phyloP scores from a whole-genome alignment of 2,113 vertebrate species.

The Melospiza melodia region DNA sequence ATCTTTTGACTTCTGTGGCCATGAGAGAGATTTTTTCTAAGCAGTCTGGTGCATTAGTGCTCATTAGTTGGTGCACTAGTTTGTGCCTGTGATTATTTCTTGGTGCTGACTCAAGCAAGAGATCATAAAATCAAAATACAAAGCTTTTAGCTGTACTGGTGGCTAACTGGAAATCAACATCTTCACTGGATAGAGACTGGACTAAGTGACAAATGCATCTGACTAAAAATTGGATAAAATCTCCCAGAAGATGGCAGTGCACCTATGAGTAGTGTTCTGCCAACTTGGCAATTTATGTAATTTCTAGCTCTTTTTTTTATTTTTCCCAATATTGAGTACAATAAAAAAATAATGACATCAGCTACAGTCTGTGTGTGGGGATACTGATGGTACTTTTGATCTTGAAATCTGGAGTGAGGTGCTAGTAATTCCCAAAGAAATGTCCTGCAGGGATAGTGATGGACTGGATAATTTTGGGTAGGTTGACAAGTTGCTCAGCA shows the following conservation, averaged over 20 bases:
- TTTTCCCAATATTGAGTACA: background rate
- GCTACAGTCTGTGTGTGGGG: background rate
- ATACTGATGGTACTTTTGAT: background rate
- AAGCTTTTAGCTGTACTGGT: background rate
- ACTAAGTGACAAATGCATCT: background rate
- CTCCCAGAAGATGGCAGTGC: conserved; percentile 54
- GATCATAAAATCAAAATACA: background rate
- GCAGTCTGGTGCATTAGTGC: background rate
- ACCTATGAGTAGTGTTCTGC: background rate
- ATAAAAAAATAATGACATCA: background rate
- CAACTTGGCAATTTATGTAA: background rate
- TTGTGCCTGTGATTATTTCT: background rate
- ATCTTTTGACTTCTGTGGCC: background rate
- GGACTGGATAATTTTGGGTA: background rate
- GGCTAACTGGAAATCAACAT: background rate
- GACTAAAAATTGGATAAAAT: background rate
- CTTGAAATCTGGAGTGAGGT: background rate
- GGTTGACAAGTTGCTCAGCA: background rate
- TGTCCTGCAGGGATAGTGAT: background rate
- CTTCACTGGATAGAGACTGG: background rate
- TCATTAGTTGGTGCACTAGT: background rate
- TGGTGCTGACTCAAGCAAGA: background rate
- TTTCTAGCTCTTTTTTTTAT: background rate
- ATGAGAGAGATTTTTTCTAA: background rate
- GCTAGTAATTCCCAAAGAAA: background rate